Evolutionary conservation across 2,888 invertebrate species (phyloP), one percentile per base, ranked within the genome.

Genomic region (Tachystola acroxantha): DNA sequence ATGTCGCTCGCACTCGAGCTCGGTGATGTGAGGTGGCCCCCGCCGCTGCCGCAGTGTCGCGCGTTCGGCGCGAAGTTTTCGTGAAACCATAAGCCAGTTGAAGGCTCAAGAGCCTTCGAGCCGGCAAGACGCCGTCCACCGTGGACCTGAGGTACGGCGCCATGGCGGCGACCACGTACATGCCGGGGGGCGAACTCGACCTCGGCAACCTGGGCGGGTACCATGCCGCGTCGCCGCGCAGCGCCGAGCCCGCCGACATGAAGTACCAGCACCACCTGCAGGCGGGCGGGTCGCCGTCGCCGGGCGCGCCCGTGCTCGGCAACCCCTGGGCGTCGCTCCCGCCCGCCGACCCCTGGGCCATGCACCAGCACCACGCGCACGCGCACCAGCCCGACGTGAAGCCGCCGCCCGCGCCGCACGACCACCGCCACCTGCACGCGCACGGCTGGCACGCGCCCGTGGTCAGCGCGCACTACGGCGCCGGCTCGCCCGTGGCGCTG

Each of bases 161-260:
- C 93, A 96, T 96, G 96, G 96, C 96, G 91, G 96, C 96, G 90
- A 95, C 96, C 89, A 94, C 96, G 89, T 96, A 96, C 89, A 94
- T 96, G 91, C 94, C 96, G 88, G 93, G 40, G 22, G 39, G 94
- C 80, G 92, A 94, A 81, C 92, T 94, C 87, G 95, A 95, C 88
- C 90, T 93, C 76, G 93, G 94, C 72, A 91, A 91, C 86, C 88
- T 91, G 70, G 92, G 93, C 80, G 93, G 93, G 77, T 95, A 95
- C 76, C 93, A 93, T 77, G 92, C 92, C 76, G 93, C 92, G 81
- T 95, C 95, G 88, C 95, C 95, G 73, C 91, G 95, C 69, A 93
- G 93, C 61, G 95, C 94, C 65, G 95, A 95, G 88, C 94, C 94
- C 65, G 93, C 94, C 65, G 97, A 97, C 85, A 96, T 97, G 96